Evolutionary conservation across 1,140 invertebrate species (phyloP).

Genomic region (Drosophila littoralis): DNA sequence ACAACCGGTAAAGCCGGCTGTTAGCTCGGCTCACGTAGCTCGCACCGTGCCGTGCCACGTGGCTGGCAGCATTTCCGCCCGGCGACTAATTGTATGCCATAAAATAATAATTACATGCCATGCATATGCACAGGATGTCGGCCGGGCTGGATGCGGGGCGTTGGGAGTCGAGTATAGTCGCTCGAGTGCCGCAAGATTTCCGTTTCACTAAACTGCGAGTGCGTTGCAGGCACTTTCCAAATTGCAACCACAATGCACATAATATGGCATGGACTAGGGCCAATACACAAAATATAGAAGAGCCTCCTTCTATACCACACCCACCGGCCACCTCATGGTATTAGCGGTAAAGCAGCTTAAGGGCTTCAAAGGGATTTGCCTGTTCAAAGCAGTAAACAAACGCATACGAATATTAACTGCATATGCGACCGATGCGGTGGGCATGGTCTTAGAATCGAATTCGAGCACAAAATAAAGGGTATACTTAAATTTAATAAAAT

Average conservation of each 20-base stretch:
- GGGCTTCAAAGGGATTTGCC: not conserved
- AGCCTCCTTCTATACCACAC: too few species aligned
- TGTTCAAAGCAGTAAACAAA: not conserved
- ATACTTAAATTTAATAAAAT: too few species aligned
- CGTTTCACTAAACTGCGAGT: slow-evolving; percentile 25
- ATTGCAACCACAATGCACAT: slow-evolving; percentile 7
- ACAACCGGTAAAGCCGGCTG: not conserved
- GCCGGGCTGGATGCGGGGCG: not conserved
- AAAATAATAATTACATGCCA: slow-evolving; percentile 77
- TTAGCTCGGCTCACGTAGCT: slow-evolving; percentile 14
- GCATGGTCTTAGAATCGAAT: not conserved
- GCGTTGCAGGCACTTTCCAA: slow-evolving; percentile 12
- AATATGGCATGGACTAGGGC: not conserved
- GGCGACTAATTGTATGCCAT: slow-evolving; percentile 76
- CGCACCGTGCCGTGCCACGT: slow-evolving; percentile 26
- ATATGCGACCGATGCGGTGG: not conserved
- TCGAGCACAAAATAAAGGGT: not conserved
- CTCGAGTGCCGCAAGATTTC: slow-evolving; percentile 17
- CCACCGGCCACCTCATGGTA: not conserved
- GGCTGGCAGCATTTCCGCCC: slow-evolving; percentile 34
- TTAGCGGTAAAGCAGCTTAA: slow-evolving; percentile 15
- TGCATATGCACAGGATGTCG: slow-evolving; percentile 58
- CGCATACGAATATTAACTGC: not conserved
- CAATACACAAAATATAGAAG: not conserved
- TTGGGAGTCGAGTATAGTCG: slow-evolving; percentile 7